Evolutionary conservation across 2,113 vertebrate species (phyloP), one percentile per base, ranked within the genome.

Genomic region (Monarcha castaneiventris): DNA sequence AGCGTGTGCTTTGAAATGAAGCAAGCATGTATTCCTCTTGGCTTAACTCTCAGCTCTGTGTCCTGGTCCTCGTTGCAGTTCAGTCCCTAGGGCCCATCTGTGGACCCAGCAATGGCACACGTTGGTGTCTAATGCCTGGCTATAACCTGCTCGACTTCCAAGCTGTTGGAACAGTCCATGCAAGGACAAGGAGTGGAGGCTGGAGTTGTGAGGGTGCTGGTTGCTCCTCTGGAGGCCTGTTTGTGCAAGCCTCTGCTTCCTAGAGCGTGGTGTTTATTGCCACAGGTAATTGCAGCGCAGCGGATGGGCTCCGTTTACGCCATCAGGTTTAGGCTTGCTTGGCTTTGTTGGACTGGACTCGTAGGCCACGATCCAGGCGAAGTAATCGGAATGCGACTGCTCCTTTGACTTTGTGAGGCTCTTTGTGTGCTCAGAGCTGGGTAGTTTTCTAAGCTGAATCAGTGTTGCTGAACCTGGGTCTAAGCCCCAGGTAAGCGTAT

Each of bases 211-310:
- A 14, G 71, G 73, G 54, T 73, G 89, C 91, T 62, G 49, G 6
- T 67, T 43, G 49, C 66, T 87, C 63, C 78, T 86, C 63, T 73
- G 64, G 67, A 71, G 75, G 44, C 87, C 78, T 93, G 93, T 95
- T 93, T 25, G 84, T 94, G 92, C 95, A 96, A 91, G 95, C 83
- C 83, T 46, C n/a, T 27, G 79, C 92, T 94, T 93, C 88, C 93
- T 37, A 84, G 87, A 39, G 63, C 6, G 1, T 76, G 39, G 75
- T 87, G 91, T 94, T 97, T 86, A 67, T 66, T 63, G 89, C 87
- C 82, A 71, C 9, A 43, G 59, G 93, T 90, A 83, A 84, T 83
- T 85, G 91, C 93, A 46, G 69, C 2, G 3, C 29, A 62, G 82
- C 25, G 55, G 96, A 91, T 85, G 90, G 95, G 92, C 90, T 96